These are phyloP conservation scores for Heliothis virescens DNA, from an alignment of 1,140 invertebrate species.

Conservation along the genomic window DNA sequence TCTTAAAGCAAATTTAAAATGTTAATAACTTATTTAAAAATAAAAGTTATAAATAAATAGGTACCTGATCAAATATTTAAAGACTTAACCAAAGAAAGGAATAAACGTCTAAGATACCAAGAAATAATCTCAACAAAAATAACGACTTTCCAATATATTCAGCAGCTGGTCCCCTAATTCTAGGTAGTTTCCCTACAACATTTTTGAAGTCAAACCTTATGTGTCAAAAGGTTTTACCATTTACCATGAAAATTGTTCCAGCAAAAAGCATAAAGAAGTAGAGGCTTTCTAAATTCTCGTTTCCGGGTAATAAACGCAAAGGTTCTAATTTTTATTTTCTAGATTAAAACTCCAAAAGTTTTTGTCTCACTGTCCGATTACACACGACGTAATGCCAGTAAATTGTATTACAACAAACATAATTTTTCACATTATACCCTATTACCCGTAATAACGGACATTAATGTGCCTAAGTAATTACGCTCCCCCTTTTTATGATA, in stretches of 20 bases:
- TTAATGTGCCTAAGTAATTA: constrained; percentile 50
- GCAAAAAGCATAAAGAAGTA: constrained; percentile 30
- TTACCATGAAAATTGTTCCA: not conserved
- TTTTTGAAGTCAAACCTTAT: constrained; percentile 1
- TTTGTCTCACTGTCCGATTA: constrained; percentile 29
- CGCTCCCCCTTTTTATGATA: constrained; percentile 44
- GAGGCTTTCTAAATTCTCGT: constrained; percentile 6
- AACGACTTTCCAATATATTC: constrained; percentile 59
- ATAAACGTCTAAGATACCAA: constrained; percentile 55
- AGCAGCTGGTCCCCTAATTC: not conserved
- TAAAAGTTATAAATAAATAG: too few species aligned
- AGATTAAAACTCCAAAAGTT: not conserved
- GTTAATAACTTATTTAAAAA: too few species aligned
- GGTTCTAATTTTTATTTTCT: not conserved
- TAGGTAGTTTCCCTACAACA: not conserved
- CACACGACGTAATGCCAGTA: constrained; percentile 26
- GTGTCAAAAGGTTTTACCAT: not conserved
- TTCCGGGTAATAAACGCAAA: not conserved
- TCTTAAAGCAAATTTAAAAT: too few species aligned
- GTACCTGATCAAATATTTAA: not conserved
- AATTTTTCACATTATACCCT: constrained; percentile 44
- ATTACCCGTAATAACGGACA: constrained; percentile 45
- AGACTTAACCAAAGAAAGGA: not conserved
- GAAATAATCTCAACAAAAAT: constrained; percentile 60
- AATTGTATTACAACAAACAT: constrained; percentile 46